Evolutionary conservation across 2,797 vertebrate species (phyloP).

Genomic region (Lepilemur ruficaudatus): DNA sequence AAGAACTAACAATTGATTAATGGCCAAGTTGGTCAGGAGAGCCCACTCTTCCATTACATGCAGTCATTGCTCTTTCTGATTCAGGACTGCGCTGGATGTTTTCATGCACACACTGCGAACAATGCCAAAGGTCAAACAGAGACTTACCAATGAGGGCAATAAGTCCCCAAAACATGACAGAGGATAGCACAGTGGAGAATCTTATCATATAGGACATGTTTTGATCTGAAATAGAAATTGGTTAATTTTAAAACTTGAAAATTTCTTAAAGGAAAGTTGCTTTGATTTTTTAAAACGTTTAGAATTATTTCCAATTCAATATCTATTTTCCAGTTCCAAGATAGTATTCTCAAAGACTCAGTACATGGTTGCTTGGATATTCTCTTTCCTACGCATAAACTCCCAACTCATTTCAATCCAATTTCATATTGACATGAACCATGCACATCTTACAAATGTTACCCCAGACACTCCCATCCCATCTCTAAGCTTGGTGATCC

Average conservation of each 20-base stretch:
- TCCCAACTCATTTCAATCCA: neutral
- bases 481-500: neutral
- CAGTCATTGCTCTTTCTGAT: neutral
- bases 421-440: neutral
- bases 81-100: neutral
- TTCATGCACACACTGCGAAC: neutral
- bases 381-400: neutral
- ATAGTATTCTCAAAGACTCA: neutral
- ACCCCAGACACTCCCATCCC: neutral
- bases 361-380: neutral
- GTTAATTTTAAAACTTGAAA: slow-evolving; percentile 54
- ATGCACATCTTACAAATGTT: neutral
- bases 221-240: slow-evolving; percentile 24
- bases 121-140: neutral
- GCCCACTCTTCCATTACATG: neutral
- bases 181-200: neutral
- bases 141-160: slow-evolving; percentile 65
- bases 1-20: neutral
- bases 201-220: slow-evolving; percentile 19
- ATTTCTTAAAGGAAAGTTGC: neutral
- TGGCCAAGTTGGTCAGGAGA: neutral
- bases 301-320: neutral
- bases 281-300: neutral
- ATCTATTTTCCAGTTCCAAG: neutral
- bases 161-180: slow-evolving; percentile 47